Percentiles rank a stretch among this genome's conserved stretches.
Evolutionary conservation across 2,797 vertebrate species (phyloP).

Genomic region (Rhinophrynus dorsalis): DNA sequence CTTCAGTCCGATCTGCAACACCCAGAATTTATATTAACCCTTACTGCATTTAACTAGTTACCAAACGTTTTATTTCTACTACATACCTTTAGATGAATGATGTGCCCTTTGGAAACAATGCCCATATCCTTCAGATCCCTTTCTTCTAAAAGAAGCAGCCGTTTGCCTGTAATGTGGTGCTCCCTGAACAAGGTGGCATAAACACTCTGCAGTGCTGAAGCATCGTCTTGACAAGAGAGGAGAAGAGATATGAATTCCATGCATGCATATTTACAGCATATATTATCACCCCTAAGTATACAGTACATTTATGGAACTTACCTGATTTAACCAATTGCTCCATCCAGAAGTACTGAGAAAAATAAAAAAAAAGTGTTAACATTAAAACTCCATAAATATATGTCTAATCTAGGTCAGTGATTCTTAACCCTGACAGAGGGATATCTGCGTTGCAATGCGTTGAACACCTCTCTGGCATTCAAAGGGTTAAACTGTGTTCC

Average conservation of each 20-base stretch:
- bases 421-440: too few species aligned
- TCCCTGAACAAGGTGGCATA: slow-evolving; percentile 90
- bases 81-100: slow-evolving; percentile 92
- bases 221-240: slow-evolving; percentile 69
- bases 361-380: slow-evolving; percentile 56
- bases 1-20: too few species aligned
- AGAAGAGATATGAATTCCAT: slow-evolving; percentile 29
- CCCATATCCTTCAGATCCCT: slow-evolving; percentile 94
- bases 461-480: too few species aligned
- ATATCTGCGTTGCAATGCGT: too few species aligned
- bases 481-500: too few species aligned
- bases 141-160: slow-evolving; percentile 86
- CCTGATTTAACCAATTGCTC: slow-evolving; percentile 89
- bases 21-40: too few species aligned
- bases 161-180: slow-evolving; percentile 93
- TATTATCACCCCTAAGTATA: too few species aligned
- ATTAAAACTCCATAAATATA: too few species aligned
- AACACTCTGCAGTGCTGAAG: slow-evolving; percentile 76
- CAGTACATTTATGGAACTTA: slow-evolving; percentile 58
- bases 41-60: too few species aligned
- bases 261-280: too few species aligned
- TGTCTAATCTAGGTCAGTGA: too few species aligned
- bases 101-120: slow-evolving; percentile 92
- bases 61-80: too few species aligned
- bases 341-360: slow-evolving; percentile 91